Evolutionary conservation across 2,888 invertebrate species (phyloP), one percentile per base, ranked within the genome.

Genomic region (Epirrita christyi): DNA sequence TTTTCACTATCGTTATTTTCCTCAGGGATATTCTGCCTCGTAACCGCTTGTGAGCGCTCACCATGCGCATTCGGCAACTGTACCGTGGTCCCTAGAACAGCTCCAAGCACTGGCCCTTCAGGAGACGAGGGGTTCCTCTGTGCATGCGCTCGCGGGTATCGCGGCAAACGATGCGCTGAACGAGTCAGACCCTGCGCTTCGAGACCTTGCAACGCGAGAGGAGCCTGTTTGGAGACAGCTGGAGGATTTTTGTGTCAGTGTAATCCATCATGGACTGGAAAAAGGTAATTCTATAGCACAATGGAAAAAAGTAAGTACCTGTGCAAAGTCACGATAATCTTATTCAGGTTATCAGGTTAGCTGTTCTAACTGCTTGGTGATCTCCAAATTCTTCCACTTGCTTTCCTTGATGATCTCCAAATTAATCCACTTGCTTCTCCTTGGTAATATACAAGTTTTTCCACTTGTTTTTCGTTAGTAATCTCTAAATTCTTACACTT

Each of bases 201-300:
- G 0, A 93, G 94, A 65, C 96, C 96, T 0, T 97, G 96, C 79
- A 95, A 95, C 78, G 94, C 94, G 55, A 90, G 96, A 13, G 97
- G 97, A 1, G 93, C 94, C 14, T 97, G 97, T 76, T 86, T 94
- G 9, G 95, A 95, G 70, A 88, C 93, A 44, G 95, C 94, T 63
- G 94, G 94, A 32, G 92, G 93, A 0, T 96, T 94, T 74, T 85
- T 93, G 55, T 97, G 97, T 77, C 92, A 93, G 65, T 95, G 97
- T 76, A 95, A 96, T 73, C 95, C 95, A 0, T 96, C 96, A 86
- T 95, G 94, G 94, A 94, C 94, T 76, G 95, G 95, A 1, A 86
- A 87, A 56, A 82, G 91, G 90, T 89, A 50, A 42, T 5, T 10
- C 13, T 3, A 32, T 28, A 28, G 21, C 2, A 21, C 2, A 21